Base-by-base conservation (phyloP, 1,140 invertebrate species). In the Solenopsis invicta region DNA sequence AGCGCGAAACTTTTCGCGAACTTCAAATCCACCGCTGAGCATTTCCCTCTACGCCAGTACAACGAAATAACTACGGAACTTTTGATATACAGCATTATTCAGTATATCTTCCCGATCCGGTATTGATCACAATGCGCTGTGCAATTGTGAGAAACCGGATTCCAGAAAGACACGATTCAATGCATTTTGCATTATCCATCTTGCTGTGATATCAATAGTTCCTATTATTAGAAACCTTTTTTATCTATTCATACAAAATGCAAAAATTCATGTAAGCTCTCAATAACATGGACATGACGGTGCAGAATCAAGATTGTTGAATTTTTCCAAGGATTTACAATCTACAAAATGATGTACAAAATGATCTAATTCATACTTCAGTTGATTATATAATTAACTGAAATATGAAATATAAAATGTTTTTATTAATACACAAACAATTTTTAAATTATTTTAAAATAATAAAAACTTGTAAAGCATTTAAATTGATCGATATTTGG, bases 111-210 rank as follows among this genome's bases (percentile, higher is more conserved):
- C 41, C 50, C 50, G 64, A 81, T 81, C 72, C 78, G 41, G 66
- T 81, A 81, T 81, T 59, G 78, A 81, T 81, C 66, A 59, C 66
- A 41, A 81, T 69, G 21, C 34, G 78, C 48, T 41, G 16, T 6
- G 8, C 66, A 37, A 56, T 72, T 81, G 66, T 45, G 37, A 81
- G 66, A 71, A 81, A 72, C 21, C 37, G 50, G 54, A 72, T 71
- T 10, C 34, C 16, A 56, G 6, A 12, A 24, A 21, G 37, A 54
- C 8, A 34, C 37, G 50, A 72, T 81, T 59, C 78, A 16, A 52
- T 54, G 21, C 50, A 71, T 21, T 21, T 9, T 45, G 18, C 9
- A 34, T 81, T 45, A 72, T 72, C 16, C 21, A n/a, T 56, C 34
- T 18, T 45, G 16, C 24, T 18, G 56, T 41, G 16, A 59, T 50